A percentile compares a stretch with the other conserved stretches of the same genome.
These are phyloP conservation scores for Xanthostigma xanthostigma DNA, from an alignment of 2,888 invertebrate species.

Conservation along the genomic window DNA sequence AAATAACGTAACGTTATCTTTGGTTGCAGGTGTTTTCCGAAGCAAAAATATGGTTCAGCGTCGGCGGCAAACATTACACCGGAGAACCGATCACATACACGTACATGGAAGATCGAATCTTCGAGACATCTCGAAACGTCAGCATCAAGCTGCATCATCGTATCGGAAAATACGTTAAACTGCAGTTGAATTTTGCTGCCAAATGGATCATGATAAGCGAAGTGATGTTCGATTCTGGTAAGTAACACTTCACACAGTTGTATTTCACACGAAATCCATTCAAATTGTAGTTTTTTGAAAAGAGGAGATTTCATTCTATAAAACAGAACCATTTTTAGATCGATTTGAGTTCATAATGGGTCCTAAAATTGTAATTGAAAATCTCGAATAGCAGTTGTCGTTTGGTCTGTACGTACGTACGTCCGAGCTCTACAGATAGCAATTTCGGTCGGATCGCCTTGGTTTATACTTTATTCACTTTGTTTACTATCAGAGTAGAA, in stretches of 20 bases:
- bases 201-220: slow-evolving; percentile 86
- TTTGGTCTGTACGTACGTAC: no score
- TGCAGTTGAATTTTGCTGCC: slow-evolving; percentile 62
- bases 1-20: slow-evolving; percentile 6
- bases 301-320: no score
- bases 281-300: no score
- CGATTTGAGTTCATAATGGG: no score
- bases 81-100: slow-evolving; percentile 61
- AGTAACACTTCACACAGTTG: slow-evolving; percentile 18
- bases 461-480: no score
- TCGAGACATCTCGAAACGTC: slow-evolving; percentile 69
- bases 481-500: no score
- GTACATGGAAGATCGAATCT: slow-evolving; percentile 59
- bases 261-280: no score
- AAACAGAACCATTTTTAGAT: no score
- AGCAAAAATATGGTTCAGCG: slow-evolving; percentile 63
- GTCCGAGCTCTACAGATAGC: no score
- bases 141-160: slow-evolving; percentile 67
- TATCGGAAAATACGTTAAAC: slow-evolving; percentile 65
- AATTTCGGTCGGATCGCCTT: no score
- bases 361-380: no score
- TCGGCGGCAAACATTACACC: slow-evolving; percentile 64
- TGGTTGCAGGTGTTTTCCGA: slow-evolving; percentile 58
- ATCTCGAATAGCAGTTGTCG: no score
- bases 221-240: slow-evolving; percentile 70